Conservation (phyloP, 2,113 vertebrate species). For the Podarcis cretensis region DNA sequence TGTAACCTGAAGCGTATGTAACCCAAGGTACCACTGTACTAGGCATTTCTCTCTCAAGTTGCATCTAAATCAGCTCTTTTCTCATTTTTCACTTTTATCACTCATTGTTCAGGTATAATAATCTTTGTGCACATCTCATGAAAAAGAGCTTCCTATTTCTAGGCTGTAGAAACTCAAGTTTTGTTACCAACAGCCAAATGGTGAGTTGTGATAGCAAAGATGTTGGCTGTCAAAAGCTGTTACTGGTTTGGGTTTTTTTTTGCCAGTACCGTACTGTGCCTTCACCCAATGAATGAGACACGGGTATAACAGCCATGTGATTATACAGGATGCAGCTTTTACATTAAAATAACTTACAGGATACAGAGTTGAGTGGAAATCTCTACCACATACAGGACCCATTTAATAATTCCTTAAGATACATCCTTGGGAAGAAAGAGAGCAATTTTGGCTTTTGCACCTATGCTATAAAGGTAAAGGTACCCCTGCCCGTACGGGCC, state of each 20-base stretch:
- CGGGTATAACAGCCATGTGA: background rate
- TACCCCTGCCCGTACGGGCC: no score
- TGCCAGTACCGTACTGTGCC: no score
- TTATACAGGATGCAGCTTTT: background rate
- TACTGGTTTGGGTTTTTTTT: background rate
- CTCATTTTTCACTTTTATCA: background rate
- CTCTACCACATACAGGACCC: background rate
- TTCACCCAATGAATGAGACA: background rate
- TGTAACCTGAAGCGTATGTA: no score
- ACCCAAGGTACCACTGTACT: no score
- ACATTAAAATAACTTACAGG: background rate
- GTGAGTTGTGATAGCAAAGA: no score
- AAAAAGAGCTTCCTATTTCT: background rate
- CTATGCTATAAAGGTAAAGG: no score
- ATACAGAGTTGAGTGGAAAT: background rate
- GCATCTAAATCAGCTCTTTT: background rate
- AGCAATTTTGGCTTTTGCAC: background rate
- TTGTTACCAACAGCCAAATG: background rate
- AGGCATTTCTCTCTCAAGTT: background rate
- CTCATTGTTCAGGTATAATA: no score
- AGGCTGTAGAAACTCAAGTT: background rate
- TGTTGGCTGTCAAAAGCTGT: background rate
- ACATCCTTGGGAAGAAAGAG: background rate
- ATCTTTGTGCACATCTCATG: no score
- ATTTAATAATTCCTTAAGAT: no score